Evolutionary conservation across 2,888 invertebrate species (phyloP).

Genomic region (Tipula unca): DNA sequence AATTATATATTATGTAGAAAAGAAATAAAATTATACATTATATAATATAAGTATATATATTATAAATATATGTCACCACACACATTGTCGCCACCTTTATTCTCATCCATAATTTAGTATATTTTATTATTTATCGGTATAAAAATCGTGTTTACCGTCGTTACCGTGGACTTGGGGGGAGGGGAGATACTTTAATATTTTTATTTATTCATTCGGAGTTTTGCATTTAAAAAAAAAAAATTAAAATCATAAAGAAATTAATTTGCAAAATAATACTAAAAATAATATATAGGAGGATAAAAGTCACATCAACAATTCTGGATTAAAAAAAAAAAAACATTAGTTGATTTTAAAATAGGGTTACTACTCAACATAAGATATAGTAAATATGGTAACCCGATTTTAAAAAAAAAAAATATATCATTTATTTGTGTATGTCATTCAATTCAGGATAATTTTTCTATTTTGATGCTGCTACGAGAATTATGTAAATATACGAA

Average conservation of each 20-base stretch:
- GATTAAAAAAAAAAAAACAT: not conserved
- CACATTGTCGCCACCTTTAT: not conserved
- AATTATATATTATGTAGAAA: not conserved
- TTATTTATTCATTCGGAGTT: not conserved
- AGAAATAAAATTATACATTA: not conserved
- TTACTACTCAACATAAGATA: not conserved
- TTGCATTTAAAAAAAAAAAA: not conserved
- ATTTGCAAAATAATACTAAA: not conserved
- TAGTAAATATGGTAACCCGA: not conserved
- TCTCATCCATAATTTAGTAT: conserved; percentile 9
- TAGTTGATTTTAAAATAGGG: not conserved
- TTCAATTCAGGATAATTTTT: conserved; percentile 8
- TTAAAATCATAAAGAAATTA: too few species aligned
- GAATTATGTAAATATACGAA: conserved; percentile 17
- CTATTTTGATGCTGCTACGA: not conserved
- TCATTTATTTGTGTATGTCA: not conserved
- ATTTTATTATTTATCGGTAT: not conserved
- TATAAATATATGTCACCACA: not conserved
- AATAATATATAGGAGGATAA: not conserved
- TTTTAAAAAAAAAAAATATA: not conserved
- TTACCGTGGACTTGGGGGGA: not conserved
- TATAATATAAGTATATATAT: not conserved
- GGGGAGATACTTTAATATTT: not conserved
- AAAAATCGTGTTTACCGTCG: not conserved
- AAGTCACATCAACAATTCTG: not conserved